These are phyloP conservation scores for Hoplias malabaricus DNA, from an alignment of 2,113 vertebrate species.

Conservation along the genomic window DNA sequence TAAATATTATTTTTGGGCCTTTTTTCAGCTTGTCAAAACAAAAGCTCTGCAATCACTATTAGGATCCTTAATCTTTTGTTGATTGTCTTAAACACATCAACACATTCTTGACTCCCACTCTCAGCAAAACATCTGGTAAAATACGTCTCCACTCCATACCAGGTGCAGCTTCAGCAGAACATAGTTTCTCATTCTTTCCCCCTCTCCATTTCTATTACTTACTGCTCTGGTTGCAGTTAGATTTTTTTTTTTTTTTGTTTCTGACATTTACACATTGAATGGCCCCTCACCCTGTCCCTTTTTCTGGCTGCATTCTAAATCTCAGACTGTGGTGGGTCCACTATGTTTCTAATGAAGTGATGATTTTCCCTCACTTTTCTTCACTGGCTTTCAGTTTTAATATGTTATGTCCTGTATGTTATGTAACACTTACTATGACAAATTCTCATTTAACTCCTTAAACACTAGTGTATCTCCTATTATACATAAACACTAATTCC, in stretches of 20 bases:
- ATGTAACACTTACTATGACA: slow-evolving; percentile 79
- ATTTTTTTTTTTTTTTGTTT: background rate
- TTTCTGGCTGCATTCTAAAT: background rate
- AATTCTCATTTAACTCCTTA: no score
- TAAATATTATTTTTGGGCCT: slow-evolving; percentile 74
- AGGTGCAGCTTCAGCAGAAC: slow-evolving; percentile 20
- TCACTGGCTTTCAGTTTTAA: slow-evolving; percentile 70
- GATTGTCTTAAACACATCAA: slow-evolving; percentile 67
- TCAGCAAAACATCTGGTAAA: slow-evolving; percentile 64
- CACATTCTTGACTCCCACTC: slow-evolving; percentile 66
- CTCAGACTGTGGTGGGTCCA: slow-evolving; percentile 60
- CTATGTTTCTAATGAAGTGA: slow-evolving; percentile 77
- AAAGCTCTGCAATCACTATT: slow-evolving; percentile 69
- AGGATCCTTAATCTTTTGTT: slow-evolving; percentile 71
- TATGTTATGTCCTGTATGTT: slow-evolving; percentile 84
- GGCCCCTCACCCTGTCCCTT: background rate
- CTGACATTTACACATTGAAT: slow-evolving; percentile 22
- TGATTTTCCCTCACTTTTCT: slow-evolving; percentile 74
- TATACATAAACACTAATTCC: no score
- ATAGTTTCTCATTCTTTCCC: slow-evolving; percentile 5
- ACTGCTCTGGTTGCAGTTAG: slow-evolving; percentile 5
- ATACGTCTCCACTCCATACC: slow-evolving; percentile 35
- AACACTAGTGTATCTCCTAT: no score
- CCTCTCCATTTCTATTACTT: background rate
- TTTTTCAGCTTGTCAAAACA: slow-evolving; percentile 79